A percentile compares a stretch with the other conserved stretches of the same genome.
Conservation (phyloP, 1,140 invertebrate genomes). For the Neodiprion lecontei region DNA sequence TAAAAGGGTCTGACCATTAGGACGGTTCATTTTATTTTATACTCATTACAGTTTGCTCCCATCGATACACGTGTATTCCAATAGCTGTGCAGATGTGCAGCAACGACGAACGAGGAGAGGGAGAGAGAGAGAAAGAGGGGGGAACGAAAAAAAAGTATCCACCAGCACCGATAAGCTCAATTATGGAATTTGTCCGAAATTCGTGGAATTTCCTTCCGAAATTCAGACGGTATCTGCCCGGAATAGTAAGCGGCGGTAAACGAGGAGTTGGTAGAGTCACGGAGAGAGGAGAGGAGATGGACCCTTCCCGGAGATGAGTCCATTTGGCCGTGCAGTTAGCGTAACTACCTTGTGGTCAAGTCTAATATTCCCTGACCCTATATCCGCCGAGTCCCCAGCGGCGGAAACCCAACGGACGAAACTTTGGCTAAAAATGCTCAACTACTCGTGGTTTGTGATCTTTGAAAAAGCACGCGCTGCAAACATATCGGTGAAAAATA, state of each 20-base stretch:
- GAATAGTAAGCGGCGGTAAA: too few species aligned
- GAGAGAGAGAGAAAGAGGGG: background rate
- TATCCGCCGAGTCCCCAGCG: background rate
- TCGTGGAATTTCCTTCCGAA: background rate
- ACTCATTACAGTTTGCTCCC: too few species aligned
- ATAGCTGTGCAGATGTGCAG: too few species aligned
- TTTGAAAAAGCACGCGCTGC: background rate
- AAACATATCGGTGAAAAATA: background rate
- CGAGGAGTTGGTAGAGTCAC: background rate
- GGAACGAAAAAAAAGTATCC: background rate
- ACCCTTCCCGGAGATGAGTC: slow-evolving; percentile 4
- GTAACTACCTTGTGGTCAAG: slow-evolving; percentile 5
- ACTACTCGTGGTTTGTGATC: too few species aligned
- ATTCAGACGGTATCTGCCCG: background rate
- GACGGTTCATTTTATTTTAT: too few species aligned
- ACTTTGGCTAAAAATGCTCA: too few species aligned
- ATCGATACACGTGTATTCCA: too few species aligned
- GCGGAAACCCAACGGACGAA: background rate
- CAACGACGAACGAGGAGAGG: too few species aligned
- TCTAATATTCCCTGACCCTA: background rate
- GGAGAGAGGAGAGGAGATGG: background rate
- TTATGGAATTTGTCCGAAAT: slow-evolving; percentile 5
- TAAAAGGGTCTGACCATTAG: too few species aligned
- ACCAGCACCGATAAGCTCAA: background rate
- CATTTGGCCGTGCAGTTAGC: slow-evolving; percentile 4